Conservation (phyloP, 2,888 invertebrate genomes). For the Lomographa bimaculata region DNA sequence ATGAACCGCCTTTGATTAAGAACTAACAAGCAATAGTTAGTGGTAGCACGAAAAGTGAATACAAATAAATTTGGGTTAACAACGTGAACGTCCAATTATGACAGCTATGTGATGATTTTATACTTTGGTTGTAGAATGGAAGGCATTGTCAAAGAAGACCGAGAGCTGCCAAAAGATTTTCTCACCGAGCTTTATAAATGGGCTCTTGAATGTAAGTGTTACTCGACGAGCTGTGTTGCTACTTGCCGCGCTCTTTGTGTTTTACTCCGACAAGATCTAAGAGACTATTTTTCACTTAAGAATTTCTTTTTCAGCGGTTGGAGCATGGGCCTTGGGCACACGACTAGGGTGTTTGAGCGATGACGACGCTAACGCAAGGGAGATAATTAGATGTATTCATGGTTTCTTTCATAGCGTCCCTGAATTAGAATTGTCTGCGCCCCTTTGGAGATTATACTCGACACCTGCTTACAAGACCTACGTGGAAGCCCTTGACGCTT, state of each 20-base stretch:
- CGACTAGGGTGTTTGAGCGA: slow-evolving; percentile 89
- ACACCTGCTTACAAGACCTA: slow-evolving; percentile 88
- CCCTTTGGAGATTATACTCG: slow-evolving; percentile 89
- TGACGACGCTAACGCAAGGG: slow-evolving; percentile 88
- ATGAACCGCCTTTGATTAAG: slow-evolving; percentile 27
- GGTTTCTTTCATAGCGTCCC: slow-evolving; percentile 90
- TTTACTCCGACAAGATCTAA: slow-evolving; percentile 35
- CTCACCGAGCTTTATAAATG: slow-evolving; percentile 90
- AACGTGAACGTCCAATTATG: slow-evolving; percentile 24
- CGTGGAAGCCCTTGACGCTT: slow-evolving; percentile 87
- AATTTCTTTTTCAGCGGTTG: slow-evolving; percentile 85
- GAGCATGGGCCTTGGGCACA: slow-evolving; percentile 91
- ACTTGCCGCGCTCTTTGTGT: slow-evolving; percentile 32
- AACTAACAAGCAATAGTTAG: slow-evolving; percentile 22
- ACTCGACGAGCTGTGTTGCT: slow-evolving; percentile 34
- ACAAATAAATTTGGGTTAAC: slow-evolving; percentile 23
- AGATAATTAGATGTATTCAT: slow-evolving; percentile 91
- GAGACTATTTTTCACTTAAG: slow-evolving; percentile 33
- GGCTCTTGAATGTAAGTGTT: slow-evolving; percentile 91
- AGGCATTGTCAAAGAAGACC: slow-evolving; percentile 79
- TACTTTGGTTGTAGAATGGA: slow-evolving; percentile 85
- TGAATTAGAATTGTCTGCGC: slow-evolving; percentile 88
- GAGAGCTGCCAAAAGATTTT: slow-evolving; percentile 87
- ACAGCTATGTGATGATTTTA: slow-evolving; percentile 29
- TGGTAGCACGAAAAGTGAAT: slow-evolving; percentile 16